Base-by-base conservation (phyloP, 2,888 invertebrate species). In the Dascillus cervinus region DNA sequence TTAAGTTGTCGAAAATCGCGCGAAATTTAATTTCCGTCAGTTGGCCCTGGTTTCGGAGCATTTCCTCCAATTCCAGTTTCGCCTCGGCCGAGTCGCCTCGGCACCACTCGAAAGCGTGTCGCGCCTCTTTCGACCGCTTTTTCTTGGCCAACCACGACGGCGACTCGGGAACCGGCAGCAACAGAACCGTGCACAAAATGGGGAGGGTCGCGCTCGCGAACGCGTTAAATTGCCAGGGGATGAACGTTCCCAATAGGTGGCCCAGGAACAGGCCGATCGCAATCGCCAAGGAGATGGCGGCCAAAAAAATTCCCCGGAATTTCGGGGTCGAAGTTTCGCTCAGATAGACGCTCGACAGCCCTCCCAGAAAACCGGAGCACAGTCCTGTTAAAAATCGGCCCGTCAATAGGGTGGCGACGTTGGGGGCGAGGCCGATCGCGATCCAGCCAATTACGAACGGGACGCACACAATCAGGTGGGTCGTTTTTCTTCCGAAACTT, bases 71-170 rank as follows among this genome's bases (percentile, higher is more conserved):
- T 52, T 77, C 76, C 2, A 58, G 53, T 37, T 65, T 64, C 0
- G 73, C 70, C 32, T 69, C 69, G 5, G 67, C 65, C 1, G 65
- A 60, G 34, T 66, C 60, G 3, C 79, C 79, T 49, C 80, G 65
- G 29, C 78, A 66, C 70, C 73, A 78, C 22, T 67, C 65, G 23
- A 77, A 75, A 0, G 77, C 64, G 29, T 69, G 63, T 3, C 71
- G 65, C 0, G 82, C 81, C 34, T 75, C 71, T 12, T 69, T 69
- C 0, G 67, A 53, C 20, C 70, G 66, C 3, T 73, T 73, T 46
- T 73, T 75, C 2, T 73, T 68, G 3, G 78, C 69, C 17, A 83
- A 54, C 81, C 82, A 84, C 3, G 70, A 69, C 0, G 82, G 82
- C 20, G 80, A 76, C 57, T 84, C 83, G 0, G 78, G 79, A 4